phyloP scores from a whole-genome alignment of 1,140 invertebrate species.

The Microplitis demolitor region DNA sequence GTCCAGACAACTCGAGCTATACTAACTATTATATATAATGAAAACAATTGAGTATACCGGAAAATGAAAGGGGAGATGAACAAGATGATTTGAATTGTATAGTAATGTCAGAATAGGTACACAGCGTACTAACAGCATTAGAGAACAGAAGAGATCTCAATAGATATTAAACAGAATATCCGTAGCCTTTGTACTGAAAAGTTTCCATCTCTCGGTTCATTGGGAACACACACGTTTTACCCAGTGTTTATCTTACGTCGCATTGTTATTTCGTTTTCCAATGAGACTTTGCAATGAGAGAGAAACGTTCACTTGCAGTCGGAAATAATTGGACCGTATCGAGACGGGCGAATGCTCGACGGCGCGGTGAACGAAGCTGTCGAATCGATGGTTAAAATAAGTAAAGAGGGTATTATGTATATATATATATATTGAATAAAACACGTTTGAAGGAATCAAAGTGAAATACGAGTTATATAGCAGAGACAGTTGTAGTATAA shows the following conservation, averaged over 20 bases:
- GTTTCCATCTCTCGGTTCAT: conserved; percentile 48
- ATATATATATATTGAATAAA: neutral
- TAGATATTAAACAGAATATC: conserved; percentile 40
- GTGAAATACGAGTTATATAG: neutral
- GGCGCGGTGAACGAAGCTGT: conserved; percentile 9
- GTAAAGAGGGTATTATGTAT: neutral
- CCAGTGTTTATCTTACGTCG: conserved; percentile 50
- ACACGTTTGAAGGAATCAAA: neutral
- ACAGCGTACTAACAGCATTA: neutral
- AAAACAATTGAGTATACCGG: no score
- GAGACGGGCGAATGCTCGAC: conserved; percentile 32
- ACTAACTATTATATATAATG: no score
- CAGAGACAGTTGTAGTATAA: neutral
- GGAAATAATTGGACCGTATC: conserved; percentile 50
- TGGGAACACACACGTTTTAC: conserved; percentile 37
- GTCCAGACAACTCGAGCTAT: no score
- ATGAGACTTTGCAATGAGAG: conserved; percentile 27
- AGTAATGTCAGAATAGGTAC: neutral
- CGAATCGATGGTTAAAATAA: conserved; percentile 24
- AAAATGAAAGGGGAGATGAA: no score
- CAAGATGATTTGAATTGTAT: neutral
- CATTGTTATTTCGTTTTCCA: conserved; percentile 49
- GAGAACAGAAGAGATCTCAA: conserved; percentile 22
- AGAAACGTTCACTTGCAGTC: conserved; percentile 34
- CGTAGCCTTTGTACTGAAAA: conserved; percentile 37